These are phyloP conservation scores for Epicauta chinensis DNA, from an alignment of 1,140 invertebrate species.

Conservation along the genomic window DNA sequence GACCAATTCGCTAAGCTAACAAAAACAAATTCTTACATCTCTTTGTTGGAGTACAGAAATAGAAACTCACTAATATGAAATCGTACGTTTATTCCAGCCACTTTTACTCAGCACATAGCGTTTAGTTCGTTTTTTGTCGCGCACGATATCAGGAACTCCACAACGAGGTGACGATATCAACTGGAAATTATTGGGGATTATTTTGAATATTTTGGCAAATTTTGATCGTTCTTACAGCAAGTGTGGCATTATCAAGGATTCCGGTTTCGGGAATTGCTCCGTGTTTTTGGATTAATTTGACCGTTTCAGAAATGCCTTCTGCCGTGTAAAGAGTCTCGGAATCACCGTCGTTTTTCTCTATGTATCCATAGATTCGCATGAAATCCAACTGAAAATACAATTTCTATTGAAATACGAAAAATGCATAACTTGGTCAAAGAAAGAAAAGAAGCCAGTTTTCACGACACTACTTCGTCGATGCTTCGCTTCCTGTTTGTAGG, in stretches of 20 bases:
- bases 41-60: neutral
- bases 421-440: no score
- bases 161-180: conserved; percentile 57
- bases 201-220: conserved; percentile 1
- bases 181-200: conserved; percentile 37
- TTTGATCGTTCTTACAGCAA: conserved; percentile 43
- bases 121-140: conserved; percentile 41
- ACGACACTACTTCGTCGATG: no score
- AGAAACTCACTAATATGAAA: conserved; percentile 55
- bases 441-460: no score
- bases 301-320: conserved; percentile 50
- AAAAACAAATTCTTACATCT: conserved; percentile 24
- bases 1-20: conserved; percentile 59
- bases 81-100: conserved; percentile 55
- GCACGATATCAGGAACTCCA: conserved; percentile 55
- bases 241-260: conserved; percentile 52
- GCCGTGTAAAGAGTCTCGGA: conserved; percentile 53
- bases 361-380: conserved; percentile 58
- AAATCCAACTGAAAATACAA: conserved; percentile 49
- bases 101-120: conserved; percentile 49
- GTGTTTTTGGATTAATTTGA: conserved; percentile 59
- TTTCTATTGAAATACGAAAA: no score
- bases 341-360: conserved; percentile 41
- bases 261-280: conserved; percentile 60
- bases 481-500: no score